phyloP scores from a whole-genome alignment of 2,888 invertebrate species.

The Deroplatys truncata region DNA sequence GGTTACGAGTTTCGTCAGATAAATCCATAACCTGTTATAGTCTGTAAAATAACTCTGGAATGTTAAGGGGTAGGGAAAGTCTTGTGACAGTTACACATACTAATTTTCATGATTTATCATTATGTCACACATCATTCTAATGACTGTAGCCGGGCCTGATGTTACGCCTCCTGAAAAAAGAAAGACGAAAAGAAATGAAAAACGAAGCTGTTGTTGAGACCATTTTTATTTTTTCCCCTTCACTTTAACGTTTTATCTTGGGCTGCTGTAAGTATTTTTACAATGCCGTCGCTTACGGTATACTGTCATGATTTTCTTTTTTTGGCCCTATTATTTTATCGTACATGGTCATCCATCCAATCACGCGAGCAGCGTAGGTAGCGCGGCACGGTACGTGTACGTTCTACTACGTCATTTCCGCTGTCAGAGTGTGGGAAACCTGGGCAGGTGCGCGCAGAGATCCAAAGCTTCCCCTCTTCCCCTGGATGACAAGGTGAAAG shows the following conservation, averaged over 20 bases:
- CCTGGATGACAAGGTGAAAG: neutral
- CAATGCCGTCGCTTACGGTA: neutral
- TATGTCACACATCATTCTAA: neutral
- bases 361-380: neutral
- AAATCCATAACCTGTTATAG: too few relatives aligned
- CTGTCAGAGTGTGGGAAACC: constrained; percentile 9
- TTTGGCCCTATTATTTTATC: neutral
- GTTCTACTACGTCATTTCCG: neutral
- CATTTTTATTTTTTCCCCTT: neutral
- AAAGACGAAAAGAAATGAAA: neutral
- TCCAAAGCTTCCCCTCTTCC: neutral
- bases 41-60: too few relatives aligned
- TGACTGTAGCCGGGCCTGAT: neutral
- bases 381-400: neutral
- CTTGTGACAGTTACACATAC: too few relatives aligned
- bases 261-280: neutral
- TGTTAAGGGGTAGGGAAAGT: too few relatives aligned
- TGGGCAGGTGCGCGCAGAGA: neutral
- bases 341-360: neutral
- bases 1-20: too few relatives aligned
- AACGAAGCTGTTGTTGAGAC: neutral
- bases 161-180: neutral
- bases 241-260: neutral
- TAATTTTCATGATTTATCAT: too few relatives aligned
- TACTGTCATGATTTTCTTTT: neutral